Conservation (phyloP, 2,888 invertebrate species). For the Abrostola triplasia region DNA sequence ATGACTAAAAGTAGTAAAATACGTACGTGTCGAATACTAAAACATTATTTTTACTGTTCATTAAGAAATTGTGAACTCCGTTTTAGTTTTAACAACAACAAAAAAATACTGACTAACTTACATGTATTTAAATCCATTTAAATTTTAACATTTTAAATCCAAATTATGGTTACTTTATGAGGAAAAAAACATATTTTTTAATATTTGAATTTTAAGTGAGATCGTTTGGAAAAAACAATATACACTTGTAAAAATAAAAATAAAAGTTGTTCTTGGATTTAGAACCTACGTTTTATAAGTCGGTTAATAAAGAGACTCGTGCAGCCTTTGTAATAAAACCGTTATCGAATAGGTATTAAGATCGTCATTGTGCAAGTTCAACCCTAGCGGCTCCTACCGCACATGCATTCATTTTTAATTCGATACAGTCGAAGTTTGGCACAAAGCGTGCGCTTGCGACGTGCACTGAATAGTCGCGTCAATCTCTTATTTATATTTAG, state of each 20-base stretch:
- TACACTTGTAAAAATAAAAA: not conserved
- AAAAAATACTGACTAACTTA: no score
- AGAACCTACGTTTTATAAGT: not conserved
- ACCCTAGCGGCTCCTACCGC: slow-evolving; percentile 56
- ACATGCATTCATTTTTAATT: slow-evolving; percentile 78
- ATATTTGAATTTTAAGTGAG: not conserved
- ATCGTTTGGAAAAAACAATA: not conserved
- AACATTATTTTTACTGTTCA: no score
- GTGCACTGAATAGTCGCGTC: slow-evolving; percentile 62
- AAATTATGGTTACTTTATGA: no score
- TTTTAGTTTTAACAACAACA: no score
- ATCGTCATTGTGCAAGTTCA: slow-evolving; percentile 19
- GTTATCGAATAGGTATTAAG: slow-evolving; percentile 8
- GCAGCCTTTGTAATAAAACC: slow-evolving; percentile 8
- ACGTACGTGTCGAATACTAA: no score
- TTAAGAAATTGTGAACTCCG: no score
- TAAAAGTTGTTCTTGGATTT: no score
- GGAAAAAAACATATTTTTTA: no score
- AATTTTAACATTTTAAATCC: no score
- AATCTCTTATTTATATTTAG: slow-evolving; percentile 60
- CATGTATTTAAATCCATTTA: no score
- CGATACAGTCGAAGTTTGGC: slow-evolving; percentile 74
- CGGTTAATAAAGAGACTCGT: not conserved
- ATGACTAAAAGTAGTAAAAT: no score
- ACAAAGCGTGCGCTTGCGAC: slow-evolving; percentile 71